Evolutionary conservation across 2,888 invertebrate species (phyloP), one percentile per base, ranked within the genome.

Genomic region (Hetaerina titia): DNA sequence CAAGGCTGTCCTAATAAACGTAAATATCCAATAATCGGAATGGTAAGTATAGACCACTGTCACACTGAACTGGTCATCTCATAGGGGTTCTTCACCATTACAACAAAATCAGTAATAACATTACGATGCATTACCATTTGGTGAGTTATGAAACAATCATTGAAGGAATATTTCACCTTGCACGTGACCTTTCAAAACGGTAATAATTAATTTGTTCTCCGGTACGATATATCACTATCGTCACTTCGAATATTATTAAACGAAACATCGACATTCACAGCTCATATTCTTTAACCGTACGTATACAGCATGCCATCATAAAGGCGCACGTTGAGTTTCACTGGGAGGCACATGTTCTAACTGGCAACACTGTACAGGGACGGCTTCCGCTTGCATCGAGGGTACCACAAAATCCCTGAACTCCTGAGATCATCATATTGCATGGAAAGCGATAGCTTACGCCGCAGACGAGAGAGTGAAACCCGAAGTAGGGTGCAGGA

Each of bases 351-450:
- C 60, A 60, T 60, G 17, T 81, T 31, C 31, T n/a, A n/a, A 6
- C 11, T 81, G 81, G 81, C 81, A 81, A 81, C 81, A 81, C 31
- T 19, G 25, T n/a, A 69, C 69, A 22, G 4, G 69, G 81, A 31
- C 25, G n/a, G 31, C 81, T 69, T 22, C 69, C n/a, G 69, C 22
- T 81, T 11, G 31, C 13, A 81, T 25, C 25, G 31, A 81, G 81
- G 81, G 81, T 81, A 69, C 22, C 22, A 22, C 22, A 69, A 69
- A 22, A 69, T 81, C 81, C 31, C 81, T n/a, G 31, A 81, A 81
- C 81, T 81, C 81, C 81, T 81, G 81, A 81, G 81, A 81, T 81
- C 81, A 81, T 81, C 81, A 81, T 31, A 81, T 81, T 81, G 25
- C 25, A 11, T 25, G 7, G 81, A 81, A 13, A 81, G 81, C 81